Evolutionary conservation across 2,113 vertebrate species (phyloP).

Genomic region (Psilopogon haemacephalus): DNA sequence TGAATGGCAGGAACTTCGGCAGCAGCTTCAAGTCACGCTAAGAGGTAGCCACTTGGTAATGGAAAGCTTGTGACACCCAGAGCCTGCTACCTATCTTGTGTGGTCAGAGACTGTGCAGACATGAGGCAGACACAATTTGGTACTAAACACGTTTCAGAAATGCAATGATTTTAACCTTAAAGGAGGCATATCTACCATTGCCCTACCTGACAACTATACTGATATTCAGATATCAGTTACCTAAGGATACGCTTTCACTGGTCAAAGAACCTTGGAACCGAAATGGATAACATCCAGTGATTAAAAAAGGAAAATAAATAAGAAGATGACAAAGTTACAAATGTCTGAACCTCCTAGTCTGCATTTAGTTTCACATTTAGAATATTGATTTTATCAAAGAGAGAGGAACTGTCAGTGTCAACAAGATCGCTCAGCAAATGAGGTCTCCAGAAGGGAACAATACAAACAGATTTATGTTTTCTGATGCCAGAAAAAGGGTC

Average conservation of each 20-base stretch:
- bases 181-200: background rate
- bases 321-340: conserved; percentile 49
- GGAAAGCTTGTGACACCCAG: background rate
- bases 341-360: conserved; percentile 16
- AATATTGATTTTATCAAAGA: conserved; percentile 68
- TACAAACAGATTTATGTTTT: conserved; percentile 71
- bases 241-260: background rate
- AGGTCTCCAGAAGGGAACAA: conserved; percentile 58
- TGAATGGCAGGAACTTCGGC: background rate
- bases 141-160: background rate
- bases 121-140: background rate
- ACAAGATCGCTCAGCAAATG: conserved; percentile 60
- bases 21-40: background rate
- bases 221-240: background rate
- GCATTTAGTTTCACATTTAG: conserved; percentile 67
- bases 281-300: conserved; percentile 23
- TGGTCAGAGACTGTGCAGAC: background rate
- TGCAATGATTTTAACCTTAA: background rate
- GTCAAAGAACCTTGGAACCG: conserved; percentile 28
- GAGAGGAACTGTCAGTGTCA: conserved; percentile 61
- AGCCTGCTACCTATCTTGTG: background rate
- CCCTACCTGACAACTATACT: background rate
- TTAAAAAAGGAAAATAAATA: conserved; percentile 43
- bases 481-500: conserved; percentile 40
- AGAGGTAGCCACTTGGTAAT: background rate